A percentile compares a stretch with the other conserved stretches of the same genome.
phyloP scores from a whole-genome alignment of 2,113 vertebrate species.

The Gymnobelideus leadbeateri region DNA sequence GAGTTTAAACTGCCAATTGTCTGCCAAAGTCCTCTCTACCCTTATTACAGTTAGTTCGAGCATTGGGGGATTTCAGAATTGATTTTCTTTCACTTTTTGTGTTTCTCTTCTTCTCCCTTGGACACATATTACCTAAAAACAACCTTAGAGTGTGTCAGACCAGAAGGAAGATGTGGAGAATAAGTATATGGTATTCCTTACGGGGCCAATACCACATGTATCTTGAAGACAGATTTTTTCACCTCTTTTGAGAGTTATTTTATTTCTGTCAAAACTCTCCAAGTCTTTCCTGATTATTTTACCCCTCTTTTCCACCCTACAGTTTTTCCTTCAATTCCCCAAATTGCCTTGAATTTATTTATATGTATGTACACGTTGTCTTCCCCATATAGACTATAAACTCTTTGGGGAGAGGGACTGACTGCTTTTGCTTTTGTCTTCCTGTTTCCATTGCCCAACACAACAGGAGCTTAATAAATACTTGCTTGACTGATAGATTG shows the following conservation, averaged over 20 bases:
- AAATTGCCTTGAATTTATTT: not conserved
- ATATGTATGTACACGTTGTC: not conserved
- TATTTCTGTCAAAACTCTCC: not conserved
- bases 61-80: not conserved
- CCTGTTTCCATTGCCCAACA: not conserved
- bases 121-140: not conserved
- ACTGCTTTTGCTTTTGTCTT: not conserved
- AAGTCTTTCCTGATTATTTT: not conserved
- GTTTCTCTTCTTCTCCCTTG: not conserved
- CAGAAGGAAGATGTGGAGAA: not conserved
- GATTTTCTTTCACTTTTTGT: not conserved
- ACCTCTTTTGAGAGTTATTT: not conserved
- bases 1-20: not conserved
- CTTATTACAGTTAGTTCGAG: not conserved
- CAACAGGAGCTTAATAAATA: not conserved
- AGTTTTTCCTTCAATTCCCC: not conserved
- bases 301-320: not conserved
- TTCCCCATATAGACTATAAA: not conserved
- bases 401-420: not conserved
- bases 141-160: not conserved
- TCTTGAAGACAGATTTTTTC: not conserved
- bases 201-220: not conserved
- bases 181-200: not conserved
- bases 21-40: not conserved
- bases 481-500: not conserved